Conservation (phyloP, 2,797 vertebrate species). For the Onychomys leucogaster region DNA sequence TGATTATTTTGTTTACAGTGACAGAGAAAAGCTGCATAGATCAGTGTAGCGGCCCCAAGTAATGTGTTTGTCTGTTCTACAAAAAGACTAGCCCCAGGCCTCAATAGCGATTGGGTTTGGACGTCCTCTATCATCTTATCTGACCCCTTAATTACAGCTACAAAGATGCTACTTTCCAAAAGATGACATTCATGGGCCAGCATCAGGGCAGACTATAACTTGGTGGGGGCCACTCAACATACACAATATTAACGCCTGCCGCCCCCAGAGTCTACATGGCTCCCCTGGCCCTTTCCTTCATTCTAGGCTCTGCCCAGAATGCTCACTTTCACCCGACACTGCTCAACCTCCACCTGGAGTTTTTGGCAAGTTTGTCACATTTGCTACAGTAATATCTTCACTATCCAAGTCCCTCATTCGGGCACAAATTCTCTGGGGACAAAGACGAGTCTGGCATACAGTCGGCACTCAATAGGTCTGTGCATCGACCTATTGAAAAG, state of each 20-base stretch:
- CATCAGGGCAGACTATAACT: neutral
- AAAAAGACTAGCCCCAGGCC: neutral
- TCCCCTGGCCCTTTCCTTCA: neutral
- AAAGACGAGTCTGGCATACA: neutral
- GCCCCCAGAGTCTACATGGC: neutral
- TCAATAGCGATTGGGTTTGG: neutral
- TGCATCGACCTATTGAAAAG: neutral
- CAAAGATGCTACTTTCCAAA: neutral
- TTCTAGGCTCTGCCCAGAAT: neutral
- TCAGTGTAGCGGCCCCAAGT: neutral
- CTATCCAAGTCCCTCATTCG: neutral
- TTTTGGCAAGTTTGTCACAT: neutral
- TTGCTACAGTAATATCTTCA: no score
- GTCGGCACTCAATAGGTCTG: neutral
- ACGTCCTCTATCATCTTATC: neutral
- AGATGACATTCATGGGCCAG: neutral
- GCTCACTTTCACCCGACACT: rapidly evolving
- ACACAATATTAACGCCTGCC: neutral
- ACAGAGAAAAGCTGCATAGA: neutral
- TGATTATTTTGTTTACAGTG: neutral
- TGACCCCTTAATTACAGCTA: neutral
- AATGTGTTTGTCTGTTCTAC: neutral
- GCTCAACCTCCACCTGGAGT: neutral
- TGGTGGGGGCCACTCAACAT: neutral
- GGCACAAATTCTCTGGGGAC: neutral